These are phyloP conservation scores for Pristis pectinata DNA, from an alignment of 2,797 vertebrate genomes.

Conservation along the genomic window DNA sequence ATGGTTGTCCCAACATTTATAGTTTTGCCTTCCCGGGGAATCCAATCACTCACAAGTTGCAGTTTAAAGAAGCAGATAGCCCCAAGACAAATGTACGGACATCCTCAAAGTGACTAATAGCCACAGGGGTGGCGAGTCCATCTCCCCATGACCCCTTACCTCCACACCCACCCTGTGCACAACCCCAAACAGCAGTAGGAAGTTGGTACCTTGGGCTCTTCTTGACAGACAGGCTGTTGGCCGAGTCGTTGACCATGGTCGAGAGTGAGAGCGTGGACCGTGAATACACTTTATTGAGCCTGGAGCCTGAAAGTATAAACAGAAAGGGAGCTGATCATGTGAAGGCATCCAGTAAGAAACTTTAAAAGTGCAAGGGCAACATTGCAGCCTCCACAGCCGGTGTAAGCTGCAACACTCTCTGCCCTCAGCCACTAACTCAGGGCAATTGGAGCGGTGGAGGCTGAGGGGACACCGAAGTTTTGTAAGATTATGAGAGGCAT, in stretches of 20 bases:
- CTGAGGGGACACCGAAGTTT: no score
- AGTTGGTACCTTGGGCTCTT: slow-evolving; percentile 56
- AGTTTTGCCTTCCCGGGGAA: background rate
- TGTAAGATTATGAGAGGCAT: no score
- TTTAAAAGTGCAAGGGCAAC: background rate
- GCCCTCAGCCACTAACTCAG: no score
- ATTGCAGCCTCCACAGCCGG: background rate
- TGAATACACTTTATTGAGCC: slow-evolving; percentile 79
- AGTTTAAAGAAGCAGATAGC: no score
- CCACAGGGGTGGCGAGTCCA: no score
- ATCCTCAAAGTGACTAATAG: no score
- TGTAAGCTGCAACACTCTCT: background rate
- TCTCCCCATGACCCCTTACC: no score
- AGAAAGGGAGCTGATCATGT: background rate
- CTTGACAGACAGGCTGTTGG: slow-evolving; percentile 61
- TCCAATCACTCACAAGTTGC: background rate
- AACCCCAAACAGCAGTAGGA: slow-evolving; percentile 42
- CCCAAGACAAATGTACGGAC: no score
- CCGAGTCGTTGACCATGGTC: slow-evolving; percentile 71
- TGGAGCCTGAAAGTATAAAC: slow-evolving; percentile 58
- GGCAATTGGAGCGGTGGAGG: no score
- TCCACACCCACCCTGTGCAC: background rate
- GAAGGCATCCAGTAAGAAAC: background rate
- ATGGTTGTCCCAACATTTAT: no score
- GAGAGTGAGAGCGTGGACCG: slow-evolving; percentile 84